Percentiles rank a stretch among this genome's conserved stretches.
Evolutionary conservation across 2,797 vertebrate genomes (phyloP).

Genomic region (Notoglanidium macrostoma): DNA sequence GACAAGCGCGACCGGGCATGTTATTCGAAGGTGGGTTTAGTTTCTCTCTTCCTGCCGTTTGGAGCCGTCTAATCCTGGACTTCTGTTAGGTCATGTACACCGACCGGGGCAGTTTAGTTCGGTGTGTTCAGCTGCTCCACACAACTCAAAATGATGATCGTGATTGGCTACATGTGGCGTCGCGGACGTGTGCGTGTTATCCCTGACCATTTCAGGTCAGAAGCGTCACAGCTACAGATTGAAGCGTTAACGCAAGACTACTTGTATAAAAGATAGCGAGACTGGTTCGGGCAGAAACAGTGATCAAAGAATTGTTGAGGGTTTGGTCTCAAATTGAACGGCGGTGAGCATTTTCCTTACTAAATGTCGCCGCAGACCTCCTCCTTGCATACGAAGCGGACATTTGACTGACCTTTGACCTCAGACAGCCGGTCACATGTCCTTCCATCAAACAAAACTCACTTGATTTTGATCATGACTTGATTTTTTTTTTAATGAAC

Average conservation of each 20-base stretch:
- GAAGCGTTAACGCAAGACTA: neutral
- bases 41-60: constrained; percentile 11
- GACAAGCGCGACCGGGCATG: neutral
- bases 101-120: neutral
- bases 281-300: too few species aligned
- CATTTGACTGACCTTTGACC: constrained; percentile 7
- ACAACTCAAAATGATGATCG: neutral
- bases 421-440: neutral
- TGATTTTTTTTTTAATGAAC: neutral
- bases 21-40: constrained; percentile 20
- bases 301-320: neutral
- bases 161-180: constrained; percentile 19
- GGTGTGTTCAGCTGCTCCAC: neutral
- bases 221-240: neutral
- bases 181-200: neutral
- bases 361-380: neutral
- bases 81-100: too few species aligned
- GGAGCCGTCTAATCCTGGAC: neutral
- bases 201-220: neutral
- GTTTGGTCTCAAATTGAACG: neutral
- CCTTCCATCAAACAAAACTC: neutral
- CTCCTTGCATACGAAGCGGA: neutral
- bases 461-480: too few species aligned
- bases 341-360: neutral
- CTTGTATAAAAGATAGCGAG: neutral